Conservation (phyloP, 1,140 invertebrate species). For the Melipona quadrifasciata region DNA sequence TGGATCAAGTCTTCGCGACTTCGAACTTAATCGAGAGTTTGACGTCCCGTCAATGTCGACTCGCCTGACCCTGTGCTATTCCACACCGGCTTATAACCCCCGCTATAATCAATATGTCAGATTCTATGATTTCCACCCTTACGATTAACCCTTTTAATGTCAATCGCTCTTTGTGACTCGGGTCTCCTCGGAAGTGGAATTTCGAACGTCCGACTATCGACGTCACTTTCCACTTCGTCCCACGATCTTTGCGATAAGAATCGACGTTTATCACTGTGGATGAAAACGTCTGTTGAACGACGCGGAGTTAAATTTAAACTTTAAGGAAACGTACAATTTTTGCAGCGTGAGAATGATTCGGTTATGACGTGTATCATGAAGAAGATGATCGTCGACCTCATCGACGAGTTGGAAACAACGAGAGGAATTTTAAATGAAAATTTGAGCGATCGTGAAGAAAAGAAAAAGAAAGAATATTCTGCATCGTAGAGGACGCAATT, state of each 20-base stretch:
- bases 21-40: not conserved
- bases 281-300: too few relatives aligned
- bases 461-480: too few relatives aligned
- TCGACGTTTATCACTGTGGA: not conserved
- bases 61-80: not conserved
- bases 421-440: not conserved
- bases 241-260: not conserved
- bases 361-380: too few relatives aligned
- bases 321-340: not conserved
- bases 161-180: not conserved
- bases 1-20: slow-evolving; percentile 17
- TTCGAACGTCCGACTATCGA: not conserved
- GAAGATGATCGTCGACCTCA: too few relatives aligned
- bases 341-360: not conserved
- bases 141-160: not conserved
- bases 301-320: not conserved
- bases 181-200: not conserved
- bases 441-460: not conserved
- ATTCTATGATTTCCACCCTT: not conserved
- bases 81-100: not conserved
- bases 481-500: too few relatives aligned
- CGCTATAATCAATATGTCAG: not conserved
- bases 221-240: not conserved
- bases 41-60: slow-evolving; percentile 11
- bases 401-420: not conserved